These are phyloP conservation scores for Thalassophryne amazonica DNA, from an alignment of 2,797 vertebrate genomes.

Conservation along the genomic window DNA sequence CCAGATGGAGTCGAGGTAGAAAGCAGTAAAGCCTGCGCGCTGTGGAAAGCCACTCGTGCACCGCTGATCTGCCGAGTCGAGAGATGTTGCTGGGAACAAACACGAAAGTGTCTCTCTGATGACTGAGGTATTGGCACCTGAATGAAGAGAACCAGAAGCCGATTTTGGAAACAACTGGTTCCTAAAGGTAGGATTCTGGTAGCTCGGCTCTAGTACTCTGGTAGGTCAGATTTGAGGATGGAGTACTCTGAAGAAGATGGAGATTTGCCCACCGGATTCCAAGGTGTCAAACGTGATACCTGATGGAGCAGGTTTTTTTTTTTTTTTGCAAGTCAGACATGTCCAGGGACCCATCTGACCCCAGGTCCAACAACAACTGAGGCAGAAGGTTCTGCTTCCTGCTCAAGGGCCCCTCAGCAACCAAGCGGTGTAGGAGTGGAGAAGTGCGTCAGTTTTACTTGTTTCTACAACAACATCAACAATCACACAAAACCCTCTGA, in stretches of 20 bases:
- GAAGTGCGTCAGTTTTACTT: constrained; percentile 9
- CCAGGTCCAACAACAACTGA: not conserved
- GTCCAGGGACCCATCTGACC: not conserved
- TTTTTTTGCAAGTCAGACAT: too few relatives aligned
- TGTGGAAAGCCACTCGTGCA: constrained; percentile 30
- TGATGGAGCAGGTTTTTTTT: too few relatives aligned
- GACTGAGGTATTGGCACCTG: not conserved
- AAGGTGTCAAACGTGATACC: too few relatives aligned
- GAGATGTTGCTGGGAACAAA: too few relatives aligned
- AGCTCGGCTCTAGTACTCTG: too few relatives aligned
- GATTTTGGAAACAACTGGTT: not conserved
- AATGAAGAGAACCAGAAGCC: not conserved
- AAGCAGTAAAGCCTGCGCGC: constrained; percentile 13
- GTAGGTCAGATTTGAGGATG: not conserved
- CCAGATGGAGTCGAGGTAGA: constrained; percentile 44
- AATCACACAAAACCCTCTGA: constrained; percentile 64
- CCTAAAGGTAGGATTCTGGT: too few relatives aligned
- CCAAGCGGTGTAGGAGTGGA: constrained; percentile 24
- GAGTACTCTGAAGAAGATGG: too few relatives aligned
- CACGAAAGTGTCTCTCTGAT: not conserved
- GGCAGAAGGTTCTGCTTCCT: not conserved
- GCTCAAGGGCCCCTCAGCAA: not conserved
- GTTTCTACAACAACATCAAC: constrained; percentile 49
- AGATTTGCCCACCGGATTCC: too few relatives aligned
- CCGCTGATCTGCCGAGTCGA: too few relatives aligned